These are phyloP conservation scores for Sisyra terminalis DNA, from an alignment of 2,888 invertebrate genomes.

Conservation along the genomic window DNA sequence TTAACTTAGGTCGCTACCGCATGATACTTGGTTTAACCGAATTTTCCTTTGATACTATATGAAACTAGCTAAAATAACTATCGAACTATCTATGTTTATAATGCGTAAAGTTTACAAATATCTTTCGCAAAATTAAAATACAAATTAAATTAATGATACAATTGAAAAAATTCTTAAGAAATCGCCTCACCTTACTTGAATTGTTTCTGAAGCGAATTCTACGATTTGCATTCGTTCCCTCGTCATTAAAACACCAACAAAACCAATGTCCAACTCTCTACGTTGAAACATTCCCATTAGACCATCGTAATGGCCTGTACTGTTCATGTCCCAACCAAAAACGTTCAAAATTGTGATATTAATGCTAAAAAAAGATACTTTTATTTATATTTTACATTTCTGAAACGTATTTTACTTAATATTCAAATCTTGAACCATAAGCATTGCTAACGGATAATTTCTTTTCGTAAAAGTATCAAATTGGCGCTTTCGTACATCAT, in stretches of 20 bases:
- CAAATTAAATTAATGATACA: too few relatives aligned
- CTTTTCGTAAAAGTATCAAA: slow-evolving; percentile 29
- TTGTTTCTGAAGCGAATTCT: slow-evolving; percentile 37
- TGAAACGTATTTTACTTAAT: too few relatives aligned
- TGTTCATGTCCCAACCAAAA: slow-evolving; percentile 38
- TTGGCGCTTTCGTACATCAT: slow-evolving; percentile 23
- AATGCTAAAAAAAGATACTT: slow-evolving; percentile 18
- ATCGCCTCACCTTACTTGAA: slow-evolving; percentile 22
- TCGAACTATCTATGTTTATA: too few relatives aligned
- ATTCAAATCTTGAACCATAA: slow-evolving; percentile 25
- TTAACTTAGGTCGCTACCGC: too few relatives aligned
- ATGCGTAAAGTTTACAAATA: too few relatives aligned
- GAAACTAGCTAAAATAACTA: too few relatives aligned
- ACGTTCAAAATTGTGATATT: slow-evolving; percentile 25
- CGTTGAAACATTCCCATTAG: slow-evolving; percentile 38
- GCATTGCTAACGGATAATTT: slow-evolving; percentile 23
- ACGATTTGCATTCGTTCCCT: slow-evolving; percentile 32
- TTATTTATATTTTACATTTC: too few relatives aligned
- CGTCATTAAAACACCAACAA: slow-evolving; percentile 36
- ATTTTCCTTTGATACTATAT: too few relatives aligned
- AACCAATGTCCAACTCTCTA: slow-evolving; percentile 33
- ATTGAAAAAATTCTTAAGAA: too few relatives aligned
- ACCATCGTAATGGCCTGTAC: slow-evolving; percentile 38
- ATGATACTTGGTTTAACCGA: too few relatives aligned
- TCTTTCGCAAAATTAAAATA: too few relatives aligned